Evolutionary conservation across 2,888 invertebrate species (phyloP).

Genomic region (Parasteatoda lunata): DNA sequence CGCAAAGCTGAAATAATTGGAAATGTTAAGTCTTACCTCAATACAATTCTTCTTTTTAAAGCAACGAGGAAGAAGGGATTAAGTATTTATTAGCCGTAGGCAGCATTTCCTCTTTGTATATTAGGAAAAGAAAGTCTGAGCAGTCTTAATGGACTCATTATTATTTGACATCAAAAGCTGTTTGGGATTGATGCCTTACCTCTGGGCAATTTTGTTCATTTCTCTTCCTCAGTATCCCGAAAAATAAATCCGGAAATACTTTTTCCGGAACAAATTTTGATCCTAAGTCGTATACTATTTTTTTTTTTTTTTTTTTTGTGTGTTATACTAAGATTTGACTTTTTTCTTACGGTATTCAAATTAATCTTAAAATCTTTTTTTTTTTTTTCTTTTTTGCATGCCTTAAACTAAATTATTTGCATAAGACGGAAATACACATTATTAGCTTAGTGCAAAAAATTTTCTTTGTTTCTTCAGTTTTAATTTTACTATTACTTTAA

Average conservation of each 20-base stretch:
- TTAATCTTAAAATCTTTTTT: too few relatives aligned
- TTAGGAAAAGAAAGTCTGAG: neutral
- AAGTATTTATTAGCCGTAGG: slow-evolving; percentile 29
- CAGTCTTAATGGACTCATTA: slow-evolving; percentile 50
- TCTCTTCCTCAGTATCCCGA: slow-evolving; percentile 1
- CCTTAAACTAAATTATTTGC: too few relatives aligned
- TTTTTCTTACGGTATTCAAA: neutral
- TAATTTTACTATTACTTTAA: too few relatives aligned
- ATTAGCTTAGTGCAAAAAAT: neutral
- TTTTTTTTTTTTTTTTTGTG: slow-evolving; percentile 7
- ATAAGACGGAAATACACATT: neutral
- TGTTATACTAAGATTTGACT: neutral
- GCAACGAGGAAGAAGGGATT: slow-evolving; percentile 25
- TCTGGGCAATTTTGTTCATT: slow-evolving; percentile 44
- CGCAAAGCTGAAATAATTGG: too few relatives aligned
- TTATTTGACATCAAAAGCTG: slow-evolving; percentile 54
- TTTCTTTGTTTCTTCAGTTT: neutral
- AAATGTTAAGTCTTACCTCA: neutral
- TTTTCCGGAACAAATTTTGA: slow-evolving; percentile 27
- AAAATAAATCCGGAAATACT: slow-evolving; percentile 29
- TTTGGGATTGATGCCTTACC: slow-evolving; percentile 39
- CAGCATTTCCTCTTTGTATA: slow-evolving; percentile 25
- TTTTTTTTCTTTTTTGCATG: too few relatives aligned
- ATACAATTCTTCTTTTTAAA: slow-evolving; percentile 7
- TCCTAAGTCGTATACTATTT: slow-evolving; percentile 14